Base-by-base conservation (phyloP, 2,888 invertebrate species). In the Macrosoma leucophasiata region DNA sequence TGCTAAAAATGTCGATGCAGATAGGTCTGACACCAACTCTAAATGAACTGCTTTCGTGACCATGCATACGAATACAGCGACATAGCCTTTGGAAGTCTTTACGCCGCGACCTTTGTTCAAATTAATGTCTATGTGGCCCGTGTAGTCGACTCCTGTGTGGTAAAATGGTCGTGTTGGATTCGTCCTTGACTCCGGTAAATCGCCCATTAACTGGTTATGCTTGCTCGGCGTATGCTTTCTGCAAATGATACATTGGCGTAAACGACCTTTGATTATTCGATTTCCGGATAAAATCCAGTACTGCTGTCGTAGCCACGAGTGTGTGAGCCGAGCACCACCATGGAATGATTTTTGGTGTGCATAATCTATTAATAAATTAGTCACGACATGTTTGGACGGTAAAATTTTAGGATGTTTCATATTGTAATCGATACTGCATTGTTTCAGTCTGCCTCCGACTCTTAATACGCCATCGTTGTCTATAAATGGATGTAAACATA, bases 91-190 rank as follows among this genome's bases (percentile, higher is more conserved):
- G 5, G 24, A 32, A 3, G 40, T 33, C n/a, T 36, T 41, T 4
- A 28, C 32, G 3, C 37, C 39, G 2, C 40, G 33, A 3, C 43
- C 40, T 25, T 41, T 48, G 26, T 33, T 50, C 12, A 23, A 26
- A 8, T 45, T 41, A 0, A 46, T 19, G 0, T 36, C 23, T 1
- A 49, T 20, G 15, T 14, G 13, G 1, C 48, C 48, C 1, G 46
- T 41, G 14, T 35, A 48, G 12, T 46, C 48, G 0, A 50, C 42
- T 2, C 50, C 50, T 1, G 44, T 44, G 13, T 46, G 36, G 5
- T 26, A 27, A 13, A 49, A 50, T 2, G 46, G 38, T 7, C 29
- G 19, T 0, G 39, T 28, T 8, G 32, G 30, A 11, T 28, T 41
- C 3, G 10, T 10, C 8, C 44, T 22, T 1, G 39, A 17, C 7